Evolutionary conservation across 2,888 invertebrate species (phyloP), one percentile per base, ranked within the genome.

Genomic region (Platycheirus rosarum): DNA sequence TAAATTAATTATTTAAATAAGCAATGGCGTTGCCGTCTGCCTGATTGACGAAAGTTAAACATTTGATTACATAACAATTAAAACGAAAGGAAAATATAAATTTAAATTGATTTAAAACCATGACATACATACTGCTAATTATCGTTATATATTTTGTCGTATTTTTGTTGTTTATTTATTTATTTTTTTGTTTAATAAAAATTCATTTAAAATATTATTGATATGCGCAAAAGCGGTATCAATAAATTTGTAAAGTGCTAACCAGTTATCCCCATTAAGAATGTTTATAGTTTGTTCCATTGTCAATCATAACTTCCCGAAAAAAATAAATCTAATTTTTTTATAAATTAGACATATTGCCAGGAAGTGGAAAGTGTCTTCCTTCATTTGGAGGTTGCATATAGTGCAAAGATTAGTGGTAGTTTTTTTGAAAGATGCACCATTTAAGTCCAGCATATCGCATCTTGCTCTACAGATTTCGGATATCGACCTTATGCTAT

Each of bases 11-110:
- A n/a, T n/a, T n/a, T n/a, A n/a, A n/a, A n/a, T n/a, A n/a, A n/a
- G 23, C 32, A 40, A 40, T 40, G 40, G 40, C 9, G 13, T 40
- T 40, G 40, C 40, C 40, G 40, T 40, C 40, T 40, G 40, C 40
- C 14, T 40, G 40, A 40, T 40, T 40, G 40, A 40, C 40, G 14
- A 32, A 32, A 7, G 32, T 40, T 13, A 13, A 13, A 40, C 13
- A 14, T 13, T 40, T 13, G 2, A 4, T n/a, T 40, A 40, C 40
- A 40, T 23, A 40, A 40, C n/a, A 40, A 40, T n/a, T 13, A 40
- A 13, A 13, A 13, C 4, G 13, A 1, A 13, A 40, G 4, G 4
- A 14, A 40, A 40, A 13, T 13, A 32, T 7, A 32, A 32, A 32
- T 9, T 7, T 32, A 9, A 7, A 7, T 9, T 32, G 8, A 9